Percentiles rank a stretch among this genome's conserved stretches.
Conservation (phyloP, 2,888 invertebrate species). For the Folsomia manolachei region DNA sequence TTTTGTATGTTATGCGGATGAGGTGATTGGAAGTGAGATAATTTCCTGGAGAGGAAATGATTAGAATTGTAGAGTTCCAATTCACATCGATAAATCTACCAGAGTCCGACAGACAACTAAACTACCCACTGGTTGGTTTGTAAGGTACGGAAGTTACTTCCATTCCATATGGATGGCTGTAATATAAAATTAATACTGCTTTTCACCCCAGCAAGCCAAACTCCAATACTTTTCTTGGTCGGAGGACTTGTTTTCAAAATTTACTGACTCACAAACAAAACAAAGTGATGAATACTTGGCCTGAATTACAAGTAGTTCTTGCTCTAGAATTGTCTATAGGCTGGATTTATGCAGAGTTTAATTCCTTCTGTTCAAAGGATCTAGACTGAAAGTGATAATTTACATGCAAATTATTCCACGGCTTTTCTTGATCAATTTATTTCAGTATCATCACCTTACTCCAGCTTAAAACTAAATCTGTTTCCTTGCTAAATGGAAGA, state of each 20-base stretch:
- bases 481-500: no score
- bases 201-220: neutral
- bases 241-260: neutral
- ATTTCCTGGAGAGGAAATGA: conserved; percentile 12
- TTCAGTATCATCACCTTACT: neutral
- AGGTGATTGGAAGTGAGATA: neutral
- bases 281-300: neutral
- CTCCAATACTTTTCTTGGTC: neutral
- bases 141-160: neutral
- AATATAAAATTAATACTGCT: no score
- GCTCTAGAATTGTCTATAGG: no score
- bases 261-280: neutral
- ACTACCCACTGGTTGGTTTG: neutral
- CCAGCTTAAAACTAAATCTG: no score
- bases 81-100: conserved; percentile 8
- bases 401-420: neutral
- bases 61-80: neutral
- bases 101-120: neutral
- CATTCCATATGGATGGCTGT: neutral
- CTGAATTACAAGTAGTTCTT: neutral
- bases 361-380: no score
- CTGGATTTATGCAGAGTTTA: neutral
- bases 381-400: neutral
- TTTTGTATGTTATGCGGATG: neutral
- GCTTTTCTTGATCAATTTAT: neutral